Conservation (phyloP, 2,888 invertebrate species). For the Pegoplata infirma region DNA sequence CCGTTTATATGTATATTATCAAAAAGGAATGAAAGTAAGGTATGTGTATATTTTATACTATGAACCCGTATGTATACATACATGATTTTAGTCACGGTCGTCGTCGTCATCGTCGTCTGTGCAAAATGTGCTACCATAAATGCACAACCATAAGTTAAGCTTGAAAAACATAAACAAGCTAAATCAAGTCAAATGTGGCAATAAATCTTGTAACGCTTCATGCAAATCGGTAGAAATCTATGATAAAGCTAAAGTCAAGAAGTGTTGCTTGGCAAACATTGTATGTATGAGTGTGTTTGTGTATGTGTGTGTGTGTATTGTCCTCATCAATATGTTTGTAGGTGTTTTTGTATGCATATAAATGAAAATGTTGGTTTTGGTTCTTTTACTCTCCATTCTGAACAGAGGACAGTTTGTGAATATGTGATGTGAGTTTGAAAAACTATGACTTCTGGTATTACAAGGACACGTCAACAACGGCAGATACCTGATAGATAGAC, state of each 20-base stretch:
- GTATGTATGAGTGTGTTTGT: background rate
- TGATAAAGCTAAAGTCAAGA: conserved; percentile 53
- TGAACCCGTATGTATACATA: background rate
- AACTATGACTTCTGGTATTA: conserved; percentile 44
- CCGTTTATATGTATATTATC: no score
- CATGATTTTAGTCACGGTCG: background rate
- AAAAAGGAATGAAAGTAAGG: background rate
- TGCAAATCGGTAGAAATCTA: conserved; percentile 62
- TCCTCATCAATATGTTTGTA: conserved; percentile 41
- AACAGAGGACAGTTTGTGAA: conserved; percentile 19
- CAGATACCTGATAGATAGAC: no score
- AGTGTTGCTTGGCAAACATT: no score
- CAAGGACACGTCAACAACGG: conserved; percentile 54
- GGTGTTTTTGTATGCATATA: conserved; percentile 8
- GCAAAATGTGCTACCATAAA: conserved; percentile 65
- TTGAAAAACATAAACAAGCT: conserved; percentile 75
- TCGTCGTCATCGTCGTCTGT: conserved; percentile 35
- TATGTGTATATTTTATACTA: no score
- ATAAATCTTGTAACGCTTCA: conserved; percentile 71
- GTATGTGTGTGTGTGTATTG: conserved; percentile 22
- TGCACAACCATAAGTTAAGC: conserved; percentile 71
- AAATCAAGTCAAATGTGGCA: conserved; percentile 76
- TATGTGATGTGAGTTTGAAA: conserved; percentile 34
- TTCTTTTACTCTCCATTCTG: background rate
- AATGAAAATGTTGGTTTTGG: conserved; percentile 24